Evolutionary conservation across 2,888 invertebrate species (phyloP).

Genomic region (Druceiella hillmani): DNA sequence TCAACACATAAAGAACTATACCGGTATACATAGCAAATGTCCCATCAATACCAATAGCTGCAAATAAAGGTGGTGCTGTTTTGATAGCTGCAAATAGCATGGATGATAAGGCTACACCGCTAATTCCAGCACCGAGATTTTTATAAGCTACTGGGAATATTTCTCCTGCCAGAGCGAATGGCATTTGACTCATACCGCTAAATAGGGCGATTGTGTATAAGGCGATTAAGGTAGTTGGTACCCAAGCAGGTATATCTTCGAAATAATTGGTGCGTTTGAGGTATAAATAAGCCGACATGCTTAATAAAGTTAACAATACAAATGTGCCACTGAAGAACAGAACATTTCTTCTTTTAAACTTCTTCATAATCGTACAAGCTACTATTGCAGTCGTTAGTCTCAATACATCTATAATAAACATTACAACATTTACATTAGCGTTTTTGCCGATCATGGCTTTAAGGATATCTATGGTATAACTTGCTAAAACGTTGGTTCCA

Average conservation of each 20-base stretch:
- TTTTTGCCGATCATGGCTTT: slow-evolving; percentile 31
- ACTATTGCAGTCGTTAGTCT: slow-evolving; percentile 34
- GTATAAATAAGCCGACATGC: slow-evolving; percentile 32
- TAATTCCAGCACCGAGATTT: slow-evolving; percentile 43
- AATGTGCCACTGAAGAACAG: slow-evolving; percentile 31
- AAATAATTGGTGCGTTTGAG: slow-evolving; percentile 33
- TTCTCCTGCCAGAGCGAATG: slow-evolving; percentile 48
- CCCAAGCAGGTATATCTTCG: slow-evolving; percentile 33
- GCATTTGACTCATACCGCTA: slow-evolving; percentile 42
- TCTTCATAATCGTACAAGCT: slow-evolving; percentile 37
- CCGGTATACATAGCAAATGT: slow-evolving; percentile 44
- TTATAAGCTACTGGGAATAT: slow-evolving; percentile 46
- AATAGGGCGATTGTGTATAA: slow-evolving; percentile 42
- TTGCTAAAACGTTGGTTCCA: slow-evolving; percentile 46
- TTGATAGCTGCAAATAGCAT: slow-evolving; percentile 46
- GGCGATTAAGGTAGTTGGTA: slow-evolving; percentile 42
- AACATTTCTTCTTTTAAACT: slow-evolving; percentile 35
- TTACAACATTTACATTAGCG: slow-evolving; percentile 31
- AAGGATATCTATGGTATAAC: slow-evolving; percentile 38
- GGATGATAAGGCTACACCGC: slow-evolving; percentile 44
- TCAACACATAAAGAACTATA: slow-evolving; percentile 35
- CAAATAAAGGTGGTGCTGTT: slow-evolving; percentile 44
- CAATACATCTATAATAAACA: slow-evolving; percentile 36
- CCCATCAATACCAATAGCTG: slow-evolving; percentile 43
- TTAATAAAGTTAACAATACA: slow-evolving; percentile 31